Percentiles rank a stretch among this genome's conserved stretches.
phyloP scores from a whole-genome alignment of 1,140 invertebrate species.

The Drosophila truncata region DNA sequence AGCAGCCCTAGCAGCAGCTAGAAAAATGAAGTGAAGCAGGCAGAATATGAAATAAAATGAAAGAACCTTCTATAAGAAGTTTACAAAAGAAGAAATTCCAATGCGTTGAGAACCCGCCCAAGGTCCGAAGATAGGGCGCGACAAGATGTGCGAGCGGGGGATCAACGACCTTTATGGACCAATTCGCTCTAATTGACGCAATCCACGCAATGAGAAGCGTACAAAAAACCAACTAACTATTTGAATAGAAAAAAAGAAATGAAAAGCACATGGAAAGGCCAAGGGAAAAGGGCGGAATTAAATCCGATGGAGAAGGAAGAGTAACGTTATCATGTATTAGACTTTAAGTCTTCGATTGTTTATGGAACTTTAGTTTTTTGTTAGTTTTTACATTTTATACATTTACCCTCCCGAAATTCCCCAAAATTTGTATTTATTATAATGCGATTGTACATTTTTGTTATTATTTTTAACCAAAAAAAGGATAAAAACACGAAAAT shows the following conservation, averaged over 20 bases:
- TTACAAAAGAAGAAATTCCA: slow-evolving; percentile 64
- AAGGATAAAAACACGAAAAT: slow-evolving; percentile 24
- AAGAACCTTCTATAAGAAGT: slow-evolving; percentile 79
- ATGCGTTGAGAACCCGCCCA: slow-evolving; percentile 53
- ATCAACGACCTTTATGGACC: slow-evolving; percentile 81
- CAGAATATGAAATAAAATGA: slow-evolving; percentile 39
- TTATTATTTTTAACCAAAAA: slow-evolving; percentile 50
- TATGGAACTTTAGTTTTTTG: slow-evolving; percentile 53
- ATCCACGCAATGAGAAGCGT: slow-evolving; percentile 75
- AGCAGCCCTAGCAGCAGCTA: slow-evolving; percentile 1
- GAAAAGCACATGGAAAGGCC: slow-evolving; percentile 24
- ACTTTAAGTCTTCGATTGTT: slow-evolving; percentile 78
- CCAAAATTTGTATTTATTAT: slow-evolving; percentile 46
- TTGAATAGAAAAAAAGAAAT: slow-evolving; percentile 43
- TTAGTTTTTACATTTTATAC: slow-evolving; percentile 30
- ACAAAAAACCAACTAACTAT: slow-evolving; percentile 62
- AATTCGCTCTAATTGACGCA: slow-evolving; percentile 84
- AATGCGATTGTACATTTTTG: slow-evolving; percentile 67
- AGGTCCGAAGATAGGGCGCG: neutral
- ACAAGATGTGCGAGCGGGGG: slow-evolving; percentile 40
- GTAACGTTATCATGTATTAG: slow-evolving; percentile 71
- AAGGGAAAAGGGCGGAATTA: slow-evolving; percentile 24
- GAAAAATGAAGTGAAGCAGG: slow-evolving; percentile 19
- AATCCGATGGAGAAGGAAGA: slow-evolving; percentile 5
- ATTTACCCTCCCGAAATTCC: slow-evolving; percentile 14